Evolutionary conservation across 2,113 vertebrate genomes (phyloP).

Genomic region (Charadrius vociferus): DNA sequence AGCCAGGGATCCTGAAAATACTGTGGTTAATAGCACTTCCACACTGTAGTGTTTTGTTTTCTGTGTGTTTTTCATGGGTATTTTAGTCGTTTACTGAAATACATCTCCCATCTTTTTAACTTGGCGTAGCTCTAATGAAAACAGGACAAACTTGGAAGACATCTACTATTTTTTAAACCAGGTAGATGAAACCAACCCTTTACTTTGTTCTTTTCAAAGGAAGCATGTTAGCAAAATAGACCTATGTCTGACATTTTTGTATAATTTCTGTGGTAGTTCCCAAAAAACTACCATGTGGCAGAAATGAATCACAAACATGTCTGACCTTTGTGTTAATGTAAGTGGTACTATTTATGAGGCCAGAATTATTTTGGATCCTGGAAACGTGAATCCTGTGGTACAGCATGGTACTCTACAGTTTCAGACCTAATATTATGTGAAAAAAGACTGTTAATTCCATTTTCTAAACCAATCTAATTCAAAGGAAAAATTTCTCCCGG

Average conservation of each 20-base stretch:
- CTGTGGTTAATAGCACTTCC: neutral
- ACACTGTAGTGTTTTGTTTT: neutral
- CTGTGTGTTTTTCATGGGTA: neutral
- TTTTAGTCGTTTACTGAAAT: neutral
- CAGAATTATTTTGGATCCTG: neutral
- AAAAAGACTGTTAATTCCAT: neutral
- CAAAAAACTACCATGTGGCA: neutral
- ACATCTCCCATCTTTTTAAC: neutral
- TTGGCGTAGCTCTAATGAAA: neutral
- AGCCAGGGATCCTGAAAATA: neutral
- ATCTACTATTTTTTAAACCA: neutral
- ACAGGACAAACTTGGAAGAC: neutral
- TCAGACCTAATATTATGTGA: neutral
- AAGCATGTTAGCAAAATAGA: neutral
- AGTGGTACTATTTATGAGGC: neutral
- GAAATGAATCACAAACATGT: neutral
- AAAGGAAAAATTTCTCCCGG: neutral
- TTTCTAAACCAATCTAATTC: neutral
- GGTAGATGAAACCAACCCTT: neutral
- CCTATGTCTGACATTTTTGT: neutral
- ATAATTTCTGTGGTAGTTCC: neutral
- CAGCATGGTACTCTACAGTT: neutral
- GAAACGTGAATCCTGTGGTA: neutral
- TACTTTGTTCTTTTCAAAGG: constrained; percentile 12
- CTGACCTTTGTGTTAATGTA: constrained; percentile 10